Percentiles rank a stretch among this genome's conserved stretches.
Conservation (phyloP, 2,888 invertebrate species). For the Drosophila colorata region DNA sequence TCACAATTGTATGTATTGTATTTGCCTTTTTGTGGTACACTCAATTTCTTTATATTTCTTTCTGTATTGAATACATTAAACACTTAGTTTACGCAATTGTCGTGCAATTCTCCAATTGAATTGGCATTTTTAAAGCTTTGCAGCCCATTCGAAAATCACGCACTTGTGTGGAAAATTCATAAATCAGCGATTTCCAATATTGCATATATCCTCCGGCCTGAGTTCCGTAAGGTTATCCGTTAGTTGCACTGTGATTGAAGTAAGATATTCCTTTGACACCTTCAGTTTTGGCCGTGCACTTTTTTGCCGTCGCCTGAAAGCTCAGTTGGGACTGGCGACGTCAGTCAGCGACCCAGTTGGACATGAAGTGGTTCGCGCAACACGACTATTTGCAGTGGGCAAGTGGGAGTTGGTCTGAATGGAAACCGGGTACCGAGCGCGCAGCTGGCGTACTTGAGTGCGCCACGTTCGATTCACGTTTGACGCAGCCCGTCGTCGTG, state of each 20-base stretch:
- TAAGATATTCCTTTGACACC: slow-evolving; percentile 37
- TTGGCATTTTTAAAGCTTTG: slow-evolving; percentile 37
- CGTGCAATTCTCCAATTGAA: slow-evolving; percentile 35
- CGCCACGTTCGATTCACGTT: slow-evolving; percentile 79
- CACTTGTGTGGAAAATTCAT: slow-evolving; percentile 1
- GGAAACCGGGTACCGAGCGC: slow-evolving; percentile 72
- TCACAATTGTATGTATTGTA: slow-evolving; percentile 46
- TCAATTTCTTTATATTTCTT: slow-evolving; percentile 14
- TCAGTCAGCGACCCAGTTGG: slow-evolving; percentile 38
- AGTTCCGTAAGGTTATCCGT: slow-evolving; percentile 24
- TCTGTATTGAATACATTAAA: slow-evolving; percentile 43
- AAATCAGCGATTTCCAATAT: slow-evolving; percentile 7
- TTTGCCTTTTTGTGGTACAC: slow-evolving; percentile 42
- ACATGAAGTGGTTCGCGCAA: slow-evolving; percentile 28
- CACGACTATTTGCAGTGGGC: slow-evolving; percentile 34
- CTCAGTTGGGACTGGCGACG: slow-evolving; percentile 34
- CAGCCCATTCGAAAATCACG: slow-evolving; percentile 13
- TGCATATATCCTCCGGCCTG: slow-evolving; percentile 39
- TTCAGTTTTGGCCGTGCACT: background rate
- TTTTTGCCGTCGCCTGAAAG: slow-evolving; percentile 28
- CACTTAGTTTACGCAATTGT: slow-evolving; percentile 50
- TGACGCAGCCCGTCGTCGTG: slow-evolving; percentile 55
- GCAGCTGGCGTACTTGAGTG: slow-evolving; percentile 77
- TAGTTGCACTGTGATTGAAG: slow-evolving; percentile 2
- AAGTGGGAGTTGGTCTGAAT: slow-evolving; percentile 22